A percentile compares a stretch with the other conserved stretches of the same genome.
Evolutionary conservation across 2,797 vertebrate species (phyloP).

Genomic region (Nyctalus aviator): DNA sequence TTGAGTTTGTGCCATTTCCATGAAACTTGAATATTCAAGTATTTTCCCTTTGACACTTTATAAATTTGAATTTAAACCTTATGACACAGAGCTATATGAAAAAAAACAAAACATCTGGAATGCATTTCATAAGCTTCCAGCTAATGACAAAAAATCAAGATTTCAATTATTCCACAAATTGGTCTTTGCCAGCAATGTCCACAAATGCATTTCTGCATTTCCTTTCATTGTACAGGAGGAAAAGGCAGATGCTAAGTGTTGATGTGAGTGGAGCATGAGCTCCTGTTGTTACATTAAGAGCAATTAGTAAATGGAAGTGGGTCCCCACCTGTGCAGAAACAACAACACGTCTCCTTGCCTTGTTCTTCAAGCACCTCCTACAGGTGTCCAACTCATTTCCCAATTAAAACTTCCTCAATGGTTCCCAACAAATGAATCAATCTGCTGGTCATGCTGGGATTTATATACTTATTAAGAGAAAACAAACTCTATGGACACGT

Average conservation of each 20-base stretch:
- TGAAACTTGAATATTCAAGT: background rate
- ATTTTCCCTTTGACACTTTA: constrained; percentile 44
- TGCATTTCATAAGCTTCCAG: background rate
- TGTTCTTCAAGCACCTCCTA: background rate
- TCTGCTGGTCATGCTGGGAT: background rate
- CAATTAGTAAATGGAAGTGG: background rate
- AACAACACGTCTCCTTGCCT: background rate
- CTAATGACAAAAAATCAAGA: constrained; percentile 49
- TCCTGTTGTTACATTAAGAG: background rate
- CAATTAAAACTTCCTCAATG: background rate
- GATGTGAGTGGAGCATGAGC: background rate
- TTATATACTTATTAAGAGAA: background rate
- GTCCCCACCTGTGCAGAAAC: background rate
- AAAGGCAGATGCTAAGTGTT: constrained; percentile 37
- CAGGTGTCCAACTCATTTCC: background rate
- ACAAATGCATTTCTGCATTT: constrained; percentile 39
- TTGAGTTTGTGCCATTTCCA: background rate
- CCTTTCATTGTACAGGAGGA: background rate
- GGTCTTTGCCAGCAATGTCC: background rate
- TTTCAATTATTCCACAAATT: constrained; percentile 41
- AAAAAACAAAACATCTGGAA: constrained; percentile 22
- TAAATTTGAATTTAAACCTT: background rate
- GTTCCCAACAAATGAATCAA: background rate
- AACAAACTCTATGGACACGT: background rate
- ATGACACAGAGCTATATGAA: constrained; percentile 35